Conservation (phyloP, 2,113 vertebrate species). For the Sinocyclocheilus rhinocerous region DNA sequence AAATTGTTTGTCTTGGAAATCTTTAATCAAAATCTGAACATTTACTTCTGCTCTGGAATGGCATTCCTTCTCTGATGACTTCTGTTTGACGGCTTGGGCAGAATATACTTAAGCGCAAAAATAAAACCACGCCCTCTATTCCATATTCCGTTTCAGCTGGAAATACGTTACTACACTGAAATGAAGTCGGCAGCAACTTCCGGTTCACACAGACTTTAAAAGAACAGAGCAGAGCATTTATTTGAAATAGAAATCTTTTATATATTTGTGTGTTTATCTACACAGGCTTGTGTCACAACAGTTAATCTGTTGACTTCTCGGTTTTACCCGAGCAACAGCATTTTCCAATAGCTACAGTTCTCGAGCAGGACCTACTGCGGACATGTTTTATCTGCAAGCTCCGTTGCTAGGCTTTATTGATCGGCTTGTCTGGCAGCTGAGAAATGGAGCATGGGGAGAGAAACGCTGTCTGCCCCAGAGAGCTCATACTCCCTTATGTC, state of each 20-base stretch:
- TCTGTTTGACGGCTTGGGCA: too few species aligned
- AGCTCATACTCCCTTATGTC: slow-evolving; percentile 38
- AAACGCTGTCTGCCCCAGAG: slow-evolving; percentile 44
- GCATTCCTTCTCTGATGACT: too few species aligned
- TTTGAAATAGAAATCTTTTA: not conserved
- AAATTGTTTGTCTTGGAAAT: too few species aligned
- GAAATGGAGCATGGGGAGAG: slow-evolving; percentile 70
- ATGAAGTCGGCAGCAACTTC: too few species aligned
- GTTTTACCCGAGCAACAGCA: slow-evolving; percentile 28
- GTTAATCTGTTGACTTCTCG: not conserved
- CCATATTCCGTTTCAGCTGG: too few species aligned
- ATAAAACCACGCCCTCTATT: too few species aligned
- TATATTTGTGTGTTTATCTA: not conserved
- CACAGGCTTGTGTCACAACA: slow-evolving; percentile 22
- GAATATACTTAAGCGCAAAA: too few species aligned
- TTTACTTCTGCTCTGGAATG: too few species aligned
- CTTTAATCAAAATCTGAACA: too few species aligned
- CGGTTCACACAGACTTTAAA: too few species aligned
- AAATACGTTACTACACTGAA: too few species aligned
- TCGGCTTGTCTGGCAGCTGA: slow-evolving; percentile 73
- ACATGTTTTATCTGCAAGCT: slow-evolving; percentile 77
- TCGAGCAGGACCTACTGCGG: slow-evolving; percentile 69
- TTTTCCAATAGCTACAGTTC: slow-evolving; percentile 56
- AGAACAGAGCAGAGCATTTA: not conserved
- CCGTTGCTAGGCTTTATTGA: slow-evolving; percentile 75